Conservation (phyloP, 2,888 invertebrate species). For the Xestia c-nigrum region DNA sequence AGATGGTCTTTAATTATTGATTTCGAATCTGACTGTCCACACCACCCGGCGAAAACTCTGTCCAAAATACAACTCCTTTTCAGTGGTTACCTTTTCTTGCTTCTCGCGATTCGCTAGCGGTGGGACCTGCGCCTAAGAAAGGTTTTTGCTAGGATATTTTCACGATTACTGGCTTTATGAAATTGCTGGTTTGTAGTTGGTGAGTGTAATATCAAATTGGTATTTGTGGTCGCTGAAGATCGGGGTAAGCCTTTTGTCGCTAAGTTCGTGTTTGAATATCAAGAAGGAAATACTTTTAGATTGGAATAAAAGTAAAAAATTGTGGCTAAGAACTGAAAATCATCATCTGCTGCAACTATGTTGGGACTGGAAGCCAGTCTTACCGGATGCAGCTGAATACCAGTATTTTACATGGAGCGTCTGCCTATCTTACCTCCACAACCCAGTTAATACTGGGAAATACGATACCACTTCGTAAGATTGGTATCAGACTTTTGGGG, state of each 20-base stretch:
- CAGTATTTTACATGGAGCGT: too few relatives aligned
- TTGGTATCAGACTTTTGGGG: too few relatives aligned
- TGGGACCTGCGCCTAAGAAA: not conserved
- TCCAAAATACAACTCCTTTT: not conserved
- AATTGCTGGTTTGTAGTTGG: slow-evolving; percentile 38
- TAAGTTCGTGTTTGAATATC: not conserved
- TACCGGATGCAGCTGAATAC: too few relatives aligned
- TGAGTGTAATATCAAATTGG: slow-evolving; percentile 28
- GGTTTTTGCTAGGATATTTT: slow-evolving; percentile 36
- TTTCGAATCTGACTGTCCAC: not conserved
- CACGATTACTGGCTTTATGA: slow-evolving; percentile 34
- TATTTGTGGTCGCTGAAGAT: slow-evolving; percentile 23
- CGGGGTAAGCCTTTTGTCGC: not conserved
- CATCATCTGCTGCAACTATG: too few relatives aligned
- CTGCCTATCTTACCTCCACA: too few relatives aligned
- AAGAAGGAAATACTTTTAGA: not conserved
- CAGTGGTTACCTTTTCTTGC: too few relatives aligned
- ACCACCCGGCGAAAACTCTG: not conserved
- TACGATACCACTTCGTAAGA: too few relatives aligned
- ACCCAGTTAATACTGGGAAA: too few relatives aligned
- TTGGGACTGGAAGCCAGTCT: too few relatives aligned
- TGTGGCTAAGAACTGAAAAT: not conserved
- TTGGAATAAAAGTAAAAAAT: not conserved
- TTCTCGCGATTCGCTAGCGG: not conserved
- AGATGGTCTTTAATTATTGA: not conserved